Percentiles rank a stretch among this genome's conserved stretches.
These are phyloP conservation scores for Rhynchotus rufescens DNA, from an alignment of 2,797 vertebrate genomes.

Conservation along the genomic window DNA sequence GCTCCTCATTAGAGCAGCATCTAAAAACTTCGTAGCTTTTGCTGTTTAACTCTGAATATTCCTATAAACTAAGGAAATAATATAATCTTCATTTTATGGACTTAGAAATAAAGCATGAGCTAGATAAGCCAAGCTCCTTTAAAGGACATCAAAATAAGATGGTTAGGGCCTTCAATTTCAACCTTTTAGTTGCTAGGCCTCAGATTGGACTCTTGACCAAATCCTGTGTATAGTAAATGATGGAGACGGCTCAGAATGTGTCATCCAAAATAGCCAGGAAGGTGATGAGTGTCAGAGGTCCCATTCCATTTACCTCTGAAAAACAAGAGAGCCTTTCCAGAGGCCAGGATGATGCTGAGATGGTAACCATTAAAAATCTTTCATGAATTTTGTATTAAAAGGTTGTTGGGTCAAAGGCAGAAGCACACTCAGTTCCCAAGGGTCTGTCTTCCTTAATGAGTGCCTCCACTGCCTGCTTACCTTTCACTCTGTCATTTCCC, in stretches of 20 bases:
- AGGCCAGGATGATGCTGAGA: rapidly evolving
- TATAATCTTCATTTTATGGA: not conserved
- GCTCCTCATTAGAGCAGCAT: not conserved
- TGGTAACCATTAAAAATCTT: not conserved
- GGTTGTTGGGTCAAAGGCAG: not conserved
- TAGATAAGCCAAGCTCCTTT: not conserved
- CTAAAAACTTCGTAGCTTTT: not conserved
- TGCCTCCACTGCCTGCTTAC: not conserved
- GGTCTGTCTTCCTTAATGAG: not conserved
- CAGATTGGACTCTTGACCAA: not conserved
- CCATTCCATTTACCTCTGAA: not conserved
- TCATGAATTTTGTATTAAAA: not conserved
- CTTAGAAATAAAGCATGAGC: not conserved
- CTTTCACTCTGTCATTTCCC: not conserved
- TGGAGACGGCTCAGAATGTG: not conserved
- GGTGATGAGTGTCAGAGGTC: not conserved
- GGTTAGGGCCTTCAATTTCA: not conserved
- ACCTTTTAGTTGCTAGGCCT: not conserved
- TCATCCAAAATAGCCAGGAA: not conserved
- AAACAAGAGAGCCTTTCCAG: not conserved
- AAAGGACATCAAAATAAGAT: not conserved
- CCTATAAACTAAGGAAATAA: not conserved
- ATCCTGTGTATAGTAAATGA: rapidly evolving
- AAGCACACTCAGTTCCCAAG: not conserved
- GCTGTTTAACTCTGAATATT: not conserved